Base-by-base conservation (phyloP, 2,888 invertebrate species). In the Nephrocerus scutellatus region DNA sequence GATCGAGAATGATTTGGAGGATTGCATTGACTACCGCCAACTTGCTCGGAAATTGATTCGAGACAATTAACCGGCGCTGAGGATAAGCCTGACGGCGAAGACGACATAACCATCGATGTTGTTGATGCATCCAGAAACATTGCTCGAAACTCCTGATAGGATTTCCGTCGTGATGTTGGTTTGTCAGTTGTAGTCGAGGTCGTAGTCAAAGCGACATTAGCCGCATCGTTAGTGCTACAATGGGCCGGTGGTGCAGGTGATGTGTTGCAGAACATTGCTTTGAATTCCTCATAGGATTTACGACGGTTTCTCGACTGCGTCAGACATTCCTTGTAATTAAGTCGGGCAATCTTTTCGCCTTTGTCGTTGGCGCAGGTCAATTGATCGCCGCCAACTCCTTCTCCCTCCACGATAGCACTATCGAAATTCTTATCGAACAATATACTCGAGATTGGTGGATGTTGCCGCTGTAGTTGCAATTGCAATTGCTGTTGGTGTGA, bases 241-340 rank as follows among this genome's bases (percentile, higher is more conserved):
- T n/a, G n/a, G n/a, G n/a, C n/a, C n/a, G n/a, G n/a, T n/a, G n/a
- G n/a, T n/a, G n/a, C n/a, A n/a, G n/a, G n/a, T n/a, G n/a, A n/a
- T n/a, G 46, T 46, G 28, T 30, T 34, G 18, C 49, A 47, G 51
- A 68, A 68, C 48, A 66, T 57, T 15, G 66, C 66, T 49, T 70
- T 69, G 44, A 69, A 69, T 51, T 69, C 69, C 43, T 69, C 69
- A 44, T 69, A 69, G 20, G 69, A 69, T 44, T 68, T 69, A 41
- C 69, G 62, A 6, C 69, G 63, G 47, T 68, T 69, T 12, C 67
- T 56, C 10, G 69, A 69, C 46, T 68, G 69, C 31, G 63, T 64
- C 38, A 69, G 46, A 19, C 69, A 69, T 41, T 69, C 68, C 44
- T 66, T 69, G 35, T 66, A 59, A 46, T 63, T 66, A 34, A 62